Conservation (phyloP, 2,888 invertebrate species). For the Loripinus fragilis region DNA sequence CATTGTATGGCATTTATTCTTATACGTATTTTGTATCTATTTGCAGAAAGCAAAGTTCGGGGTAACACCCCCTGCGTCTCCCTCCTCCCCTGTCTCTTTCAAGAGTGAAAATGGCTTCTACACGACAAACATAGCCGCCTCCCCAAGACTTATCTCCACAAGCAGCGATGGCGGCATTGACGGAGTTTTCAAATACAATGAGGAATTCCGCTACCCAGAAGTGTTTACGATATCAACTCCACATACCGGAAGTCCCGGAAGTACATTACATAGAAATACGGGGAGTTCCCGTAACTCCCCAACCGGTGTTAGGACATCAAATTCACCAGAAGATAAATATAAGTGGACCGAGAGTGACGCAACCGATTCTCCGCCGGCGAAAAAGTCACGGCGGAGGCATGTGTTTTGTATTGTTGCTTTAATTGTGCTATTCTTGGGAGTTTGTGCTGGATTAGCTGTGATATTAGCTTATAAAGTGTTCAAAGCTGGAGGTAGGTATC, state of each 20-base stretch:
- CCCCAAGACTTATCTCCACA: conserved; percentile 23
- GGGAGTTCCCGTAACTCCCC: conserved; percentile 22
- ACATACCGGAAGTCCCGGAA: conserved; percentile 17
- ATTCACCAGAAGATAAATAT: conserved; percentile 47
- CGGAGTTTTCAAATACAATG: conserved; percentile 46
- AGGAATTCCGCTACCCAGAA: conserved; percentile 31
- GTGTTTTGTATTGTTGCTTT: conserved; percentile 9
- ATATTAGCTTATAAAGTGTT: conserved; percentile 66
- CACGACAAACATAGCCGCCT: conserved; percentile 19
- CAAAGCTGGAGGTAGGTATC: conserved; percentile 53
- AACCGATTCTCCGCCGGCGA: conserved; percentile 12
- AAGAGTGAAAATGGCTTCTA: conserved; percentile 46
- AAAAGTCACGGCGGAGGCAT: conserved; percentile 9
- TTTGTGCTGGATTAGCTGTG: conserved; percentile 64
- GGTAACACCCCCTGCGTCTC: conserved; percentile 46
- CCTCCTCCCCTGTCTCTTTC: conserved; percentile 26
- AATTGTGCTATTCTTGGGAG: conserved; percentile 48
- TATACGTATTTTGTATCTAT: no score
- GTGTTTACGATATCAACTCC: conserved; percentile 49
- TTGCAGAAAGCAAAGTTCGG: conserved; percentile 50
- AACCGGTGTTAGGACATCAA: conserved; percentile 18
- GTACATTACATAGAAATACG: conserved; percentile 34
- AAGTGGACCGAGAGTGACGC: conserved; percentile 44
- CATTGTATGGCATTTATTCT: no score
- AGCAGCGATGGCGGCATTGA: conserved; percentile 31